Base-by-base conservation (phyloP, 1,140 invertebrate genomes). In the Drosophila repletoides region DNA sequence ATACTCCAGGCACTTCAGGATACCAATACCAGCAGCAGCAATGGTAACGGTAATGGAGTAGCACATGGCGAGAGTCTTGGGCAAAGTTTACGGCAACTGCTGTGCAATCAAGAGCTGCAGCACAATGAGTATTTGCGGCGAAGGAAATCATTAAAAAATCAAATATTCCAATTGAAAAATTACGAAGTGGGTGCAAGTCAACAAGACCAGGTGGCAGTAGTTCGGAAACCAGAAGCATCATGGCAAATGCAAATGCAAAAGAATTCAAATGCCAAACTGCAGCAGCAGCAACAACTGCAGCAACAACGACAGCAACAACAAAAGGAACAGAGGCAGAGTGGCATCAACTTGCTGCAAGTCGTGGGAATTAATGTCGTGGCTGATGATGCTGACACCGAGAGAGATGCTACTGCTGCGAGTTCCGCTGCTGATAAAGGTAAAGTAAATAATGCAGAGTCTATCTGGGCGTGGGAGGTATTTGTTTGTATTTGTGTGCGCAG, bases 1-100 rank as follows among this genome's bases (percentile, higher is more conserved):
- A 89, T 96, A 19, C 86, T 96, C 1, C 93, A 93, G 73, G 91
- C 76, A 0, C 28, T 89, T 14, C 52, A 59, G 29, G 76, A 81
- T 17, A 61, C 49, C 21, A 36, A 26, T 15, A 38, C 14, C 29
- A 53, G 38, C 40, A 45, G 17, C 88, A 95, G 2, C 75, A n/a
- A 92, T 2, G 4, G 26, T 36, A 40, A 38, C n/a, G 5, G 2
- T 6, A 14, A 3, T 46, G 61, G 48, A 9, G 12, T 49, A 9
- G 31, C 52, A n/a, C 26, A 15, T 24, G 28, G 31, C 6, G 31
- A 48, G 64, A 60, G 58, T 64, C 58, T 79, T 49, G 72, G 65
- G 31, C 65, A 88, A 74, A 72, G 76, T 77, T 84, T 94, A 43
- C 93, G 81, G 94, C 68, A 91, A 81, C 31, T 91, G 90, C 65